Percentiles rank a stretch among this genome's conserved stretches.
phyloP scores from a whole-genome alignment of 2,113 vertebrate species.

The Ceratotherium simum region DNA sequence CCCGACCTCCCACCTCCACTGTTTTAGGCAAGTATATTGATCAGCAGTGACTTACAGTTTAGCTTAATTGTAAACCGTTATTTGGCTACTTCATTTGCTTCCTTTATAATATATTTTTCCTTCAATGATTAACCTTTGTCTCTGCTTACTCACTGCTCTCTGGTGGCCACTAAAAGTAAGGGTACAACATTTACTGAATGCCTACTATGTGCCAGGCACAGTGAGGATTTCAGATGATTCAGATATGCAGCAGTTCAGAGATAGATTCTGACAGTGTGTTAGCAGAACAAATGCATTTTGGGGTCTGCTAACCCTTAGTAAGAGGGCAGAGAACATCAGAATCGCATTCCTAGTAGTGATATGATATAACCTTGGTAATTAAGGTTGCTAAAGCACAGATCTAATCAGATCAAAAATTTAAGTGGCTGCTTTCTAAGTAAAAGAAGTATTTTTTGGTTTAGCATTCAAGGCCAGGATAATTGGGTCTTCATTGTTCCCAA shows the following conservation, averaged over 20 bases:
- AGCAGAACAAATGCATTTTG: slow-evolving; percentile 36
- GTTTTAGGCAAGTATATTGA: slow-evolving; percentile 36
- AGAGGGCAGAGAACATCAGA: slow-evolving; percentile 8
- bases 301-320: not conserved
- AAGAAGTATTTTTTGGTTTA: slow-evolving; percentile 18
- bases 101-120: slow-evolving; percentile 36
- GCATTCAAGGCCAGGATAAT: not conserved
- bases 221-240: slow-evolving; percentile 14
- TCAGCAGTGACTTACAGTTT: slow-evolving; percentile 39
- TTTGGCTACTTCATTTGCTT: not conserved
- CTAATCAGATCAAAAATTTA: slow-evolving; percentile 41
- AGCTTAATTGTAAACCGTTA: slow-evolving; percentile 40
- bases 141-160: not conserved
- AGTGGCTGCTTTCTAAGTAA: not conserved
- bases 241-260: not conserved
- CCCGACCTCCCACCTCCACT: not conserved
- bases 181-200: slow-evolving; percentile 43
- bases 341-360: not conserved
- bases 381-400: slow-evolving; percentile 14
- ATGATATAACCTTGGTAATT: not conserved
- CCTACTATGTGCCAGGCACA: not conserved
- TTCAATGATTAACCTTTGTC: not conserved
- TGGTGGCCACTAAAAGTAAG: slow-evolving; percentile 32
- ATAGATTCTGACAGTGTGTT: not conserved
- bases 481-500: slow-evolving; percentile 27